phyloP scores from a whole-genome alignment of 2,113 vertebrate genomes.

The Crotalus viridis region DNA sequence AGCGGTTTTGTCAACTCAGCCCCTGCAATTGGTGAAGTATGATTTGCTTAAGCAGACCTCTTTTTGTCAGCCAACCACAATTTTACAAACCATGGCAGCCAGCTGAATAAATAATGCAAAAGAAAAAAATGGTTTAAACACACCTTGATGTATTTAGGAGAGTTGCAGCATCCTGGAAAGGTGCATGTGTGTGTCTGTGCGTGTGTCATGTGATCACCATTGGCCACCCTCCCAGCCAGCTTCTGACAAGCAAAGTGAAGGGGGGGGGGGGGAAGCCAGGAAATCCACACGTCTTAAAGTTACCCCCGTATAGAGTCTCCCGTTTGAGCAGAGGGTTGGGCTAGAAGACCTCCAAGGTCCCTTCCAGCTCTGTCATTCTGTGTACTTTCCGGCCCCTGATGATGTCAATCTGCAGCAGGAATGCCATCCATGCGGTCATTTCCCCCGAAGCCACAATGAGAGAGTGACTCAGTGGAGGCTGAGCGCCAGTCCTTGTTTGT shows the following conservation, averaged over 20 bases:
- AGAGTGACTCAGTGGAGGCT: background rate
- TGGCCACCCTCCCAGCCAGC: background rate
- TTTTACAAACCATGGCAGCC: background rate
- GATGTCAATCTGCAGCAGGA: background rate
- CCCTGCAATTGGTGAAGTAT: background rate
- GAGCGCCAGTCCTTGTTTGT: background rate
- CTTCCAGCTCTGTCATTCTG: background rate
- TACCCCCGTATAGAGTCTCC: background rate
- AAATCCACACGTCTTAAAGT: background rate
- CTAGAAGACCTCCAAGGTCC: background rate
- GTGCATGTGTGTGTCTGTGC: fast-evolving
- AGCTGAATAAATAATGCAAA: background rate
- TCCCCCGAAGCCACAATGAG: background rate
- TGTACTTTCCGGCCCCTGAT: background rate
- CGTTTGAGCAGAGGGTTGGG: background rate
- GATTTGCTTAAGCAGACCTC: background rate
- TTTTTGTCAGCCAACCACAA: background rate
- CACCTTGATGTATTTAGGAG: background rate
- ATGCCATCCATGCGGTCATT: background rate
- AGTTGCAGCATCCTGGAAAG: background rate
- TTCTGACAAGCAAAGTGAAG: background rate
- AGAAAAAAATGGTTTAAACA: background rate
- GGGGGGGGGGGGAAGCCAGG: no score
- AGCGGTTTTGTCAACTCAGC: background rate
- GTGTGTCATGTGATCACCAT: no score